Percentiles rank a stretch among this genome's conserved stretches.
phyloP scores from a whole-genome alignment of 2,797 vertebrate genomes.

The Nyctibius grandis region DNA sequence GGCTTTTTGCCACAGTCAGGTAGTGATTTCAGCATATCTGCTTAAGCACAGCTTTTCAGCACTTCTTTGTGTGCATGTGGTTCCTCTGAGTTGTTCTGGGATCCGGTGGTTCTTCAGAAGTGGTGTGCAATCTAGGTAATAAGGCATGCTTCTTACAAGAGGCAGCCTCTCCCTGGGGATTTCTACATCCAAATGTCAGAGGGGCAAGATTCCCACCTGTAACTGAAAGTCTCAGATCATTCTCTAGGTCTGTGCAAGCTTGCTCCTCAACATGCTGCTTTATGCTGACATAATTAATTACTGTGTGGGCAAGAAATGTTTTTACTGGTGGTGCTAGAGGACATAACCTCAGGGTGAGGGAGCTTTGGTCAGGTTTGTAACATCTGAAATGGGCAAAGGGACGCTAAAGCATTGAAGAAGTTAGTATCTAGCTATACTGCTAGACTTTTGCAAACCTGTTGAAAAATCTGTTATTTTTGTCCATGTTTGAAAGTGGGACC shows the following conservation, averaged over 20 bases:
- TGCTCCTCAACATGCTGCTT: neutral
- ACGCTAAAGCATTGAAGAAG: neutral
- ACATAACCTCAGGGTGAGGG: neutral
- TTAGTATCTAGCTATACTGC: neutral
- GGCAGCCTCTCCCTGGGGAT: neutral
- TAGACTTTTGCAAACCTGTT: neutral
- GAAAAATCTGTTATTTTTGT: neutral
- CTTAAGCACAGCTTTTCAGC: neutral
- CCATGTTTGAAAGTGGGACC: fast-evolving
- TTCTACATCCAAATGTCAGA: neutral
- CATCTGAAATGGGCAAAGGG: neutral
- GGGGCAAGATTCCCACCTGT: neutral
- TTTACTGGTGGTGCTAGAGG: neutral
- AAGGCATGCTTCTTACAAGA: neutral
- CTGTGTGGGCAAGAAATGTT: neutral
- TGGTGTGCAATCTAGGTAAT: neutral
- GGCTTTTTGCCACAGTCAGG: neutral
- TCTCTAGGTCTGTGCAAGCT: neutral
- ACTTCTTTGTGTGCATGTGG: fast-evolving
- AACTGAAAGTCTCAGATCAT: neutral
- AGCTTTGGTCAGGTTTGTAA: neutral
- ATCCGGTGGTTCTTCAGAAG: neutral
- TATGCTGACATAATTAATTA: neutral
- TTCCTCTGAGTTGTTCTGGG: neutral
- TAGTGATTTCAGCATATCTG: neutral